Conservation (phyloP, 37 sponge, comb jelly and placozoan genomes). For the Hormiphora californensis region DNA sequence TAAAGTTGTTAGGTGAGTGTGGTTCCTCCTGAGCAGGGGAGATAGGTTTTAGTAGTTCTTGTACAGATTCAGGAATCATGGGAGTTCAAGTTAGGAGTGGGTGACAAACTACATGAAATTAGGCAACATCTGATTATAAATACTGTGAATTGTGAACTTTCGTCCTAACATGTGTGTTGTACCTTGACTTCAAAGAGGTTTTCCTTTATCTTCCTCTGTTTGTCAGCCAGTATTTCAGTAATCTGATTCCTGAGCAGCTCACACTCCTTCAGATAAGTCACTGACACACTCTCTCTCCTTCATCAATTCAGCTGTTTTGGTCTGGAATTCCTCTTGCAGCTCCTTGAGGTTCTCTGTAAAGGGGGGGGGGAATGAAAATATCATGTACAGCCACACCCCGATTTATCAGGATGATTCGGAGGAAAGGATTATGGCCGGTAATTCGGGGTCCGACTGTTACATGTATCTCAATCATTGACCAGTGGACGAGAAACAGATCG, state of each 20-base stretch:
- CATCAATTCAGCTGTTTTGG: not conserved
- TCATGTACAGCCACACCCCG: no score
- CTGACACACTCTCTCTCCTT: not conserved
- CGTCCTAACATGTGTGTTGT: not conserved
- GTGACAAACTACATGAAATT: no score
- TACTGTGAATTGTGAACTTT: not conserved
- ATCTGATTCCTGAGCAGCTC: not conserved
- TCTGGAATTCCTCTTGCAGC: not conserved
- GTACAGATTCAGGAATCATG: no score
- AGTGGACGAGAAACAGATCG: no score
- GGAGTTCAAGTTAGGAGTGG: no score
- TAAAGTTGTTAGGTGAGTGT: not conserved
- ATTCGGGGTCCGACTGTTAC: no score
- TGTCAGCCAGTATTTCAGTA: not conserved
- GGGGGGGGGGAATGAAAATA: not conserved
- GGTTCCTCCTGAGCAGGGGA: no score
- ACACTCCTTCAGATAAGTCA: not conserved
- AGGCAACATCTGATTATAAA: no score
- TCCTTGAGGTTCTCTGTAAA: not conserved
- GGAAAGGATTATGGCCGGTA: no score
- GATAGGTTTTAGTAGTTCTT: no score
- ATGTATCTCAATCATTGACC: no score
- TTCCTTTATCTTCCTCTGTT: conserved; percentile 9
- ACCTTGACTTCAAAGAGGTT: conserved; percentile 43
- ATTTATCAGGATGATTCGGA: no score